These are phyloP conservation scores for Anthrax anthrax DNA, from an alignment of 2,888 invertebrate species.

Conservation along the genomic window DNA sequence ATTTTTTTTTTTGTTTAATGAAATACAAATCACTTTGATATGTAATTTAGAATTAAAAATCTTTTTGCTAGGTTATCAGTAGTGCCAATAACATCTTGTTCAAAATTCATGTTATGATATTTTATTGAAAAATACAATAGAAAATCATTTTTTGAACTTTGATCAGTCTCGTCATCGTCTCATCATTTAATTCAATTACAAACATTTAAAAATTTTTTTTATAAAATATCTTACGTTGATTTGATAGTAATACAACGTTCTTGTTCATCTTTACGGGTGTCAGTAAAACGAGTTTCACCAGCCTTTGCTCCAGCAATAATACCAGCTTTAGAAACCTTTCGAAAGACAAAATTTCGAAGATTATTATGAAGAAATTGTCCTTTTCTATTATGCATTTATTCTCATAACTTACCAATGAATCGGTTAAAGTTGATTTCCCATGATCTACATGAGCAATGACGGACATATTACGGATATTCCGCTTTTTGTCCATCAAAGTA, in stretches of 20 bases:
- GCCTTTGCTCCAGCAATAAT: conserved; percentile 98
- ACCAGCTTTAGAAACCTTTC: conserved; percentile 78
- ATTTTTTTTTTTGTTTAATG: no score
- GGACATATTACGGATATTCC: conserved; percentile 99
- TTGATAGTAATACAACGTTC: conserved; percentile 99
- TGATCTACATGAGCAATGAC: conserved; percentile 99
- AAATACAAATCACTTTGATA: background rate
- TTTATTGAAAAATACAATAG: conserved; percentile 12
- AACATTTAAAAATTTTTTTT: no score
- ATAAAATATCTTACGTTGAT: conserved; percentile 73
- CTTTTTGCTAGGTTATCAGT: conserved; percentile 9
- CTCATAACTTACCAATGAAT: conserved; percentile 66
- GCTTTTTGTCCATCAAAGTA: conserved; percentile 99
- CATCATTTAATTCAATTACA: conserved; percentile 11
- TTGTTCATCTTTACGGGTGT: conserved; percentile 99
- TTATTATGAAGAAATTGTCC: background rate
- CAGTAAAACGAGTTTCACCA: conserved; percentile 98
- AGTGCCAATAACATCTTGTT: conserved; percentile 9
- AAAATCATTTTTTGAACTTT: background rate
- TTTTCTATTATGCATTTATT: background rate
- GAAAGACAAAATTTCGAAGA: background rate
- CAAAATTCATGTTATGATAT: background rate
- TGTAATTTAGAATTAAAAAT: background rate
- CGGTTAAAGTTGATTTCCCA: conserved; percentile 98
- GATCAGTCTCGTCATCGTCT: conserved; percentile 19